Percentiles rank a stretch among this genome's conserved stretches.
These are phyloP conservation scores for Pygoscelis adeliae DNA, from an alignment of 2,113 vertebrate species.

Conservation along the genomic window DNA sequence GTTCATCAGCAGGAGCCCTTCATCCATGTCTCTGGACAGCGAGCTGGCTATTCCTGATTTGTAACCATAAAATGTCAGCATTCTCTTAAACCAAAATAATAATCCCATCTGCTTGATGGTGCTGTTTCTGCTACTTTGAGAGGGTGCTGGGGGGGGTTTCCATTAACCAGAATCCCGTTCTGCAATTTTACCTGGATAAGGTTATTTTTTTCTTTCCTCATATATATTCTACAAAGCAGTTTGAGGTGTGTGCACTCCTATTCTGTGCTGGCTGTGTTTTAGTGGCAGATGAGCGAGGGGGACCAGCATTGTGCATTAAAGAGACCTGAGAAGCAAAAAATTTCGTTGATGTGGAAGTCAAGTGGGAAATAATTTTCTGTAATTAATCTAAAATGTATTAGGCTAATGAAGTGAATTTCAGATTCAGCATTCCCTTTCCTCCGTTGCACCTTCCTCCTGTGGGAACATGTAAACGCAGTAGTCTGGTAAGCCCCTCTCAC, in stretches of 20 bases:
- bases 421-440: neutral
- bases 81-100: neutral
- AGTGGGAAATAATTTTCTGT: neutral
- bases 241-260: neutral
- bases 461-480: neutral
- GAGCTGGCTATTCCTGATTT: neutral
- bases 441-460: neutral
- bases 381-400: neutral
- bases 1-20: neutral
- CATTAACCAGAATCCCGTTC: neutral
- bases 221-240: neutral
- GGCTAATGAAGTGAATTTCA: neutral
- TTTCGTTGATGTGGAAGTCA: neutral
- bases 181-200: neutral
- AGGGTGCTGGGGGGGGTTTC: neutral
- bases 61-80: neutral
- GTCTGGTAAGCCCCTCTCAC: neutral
- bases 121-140: neutral
- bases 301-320: neutral
- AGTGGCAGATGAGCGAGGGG: neutral
- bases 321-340: neutral
- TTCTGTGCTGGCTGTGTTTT: neutral
- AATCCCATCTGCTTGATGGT: neutral
- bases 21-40: neutral
- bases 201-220: neutral